Evolutionary conservation across 2,797 vertebrate species (phyloP).

Genomic region (Cyclura pinguis): DNA sequence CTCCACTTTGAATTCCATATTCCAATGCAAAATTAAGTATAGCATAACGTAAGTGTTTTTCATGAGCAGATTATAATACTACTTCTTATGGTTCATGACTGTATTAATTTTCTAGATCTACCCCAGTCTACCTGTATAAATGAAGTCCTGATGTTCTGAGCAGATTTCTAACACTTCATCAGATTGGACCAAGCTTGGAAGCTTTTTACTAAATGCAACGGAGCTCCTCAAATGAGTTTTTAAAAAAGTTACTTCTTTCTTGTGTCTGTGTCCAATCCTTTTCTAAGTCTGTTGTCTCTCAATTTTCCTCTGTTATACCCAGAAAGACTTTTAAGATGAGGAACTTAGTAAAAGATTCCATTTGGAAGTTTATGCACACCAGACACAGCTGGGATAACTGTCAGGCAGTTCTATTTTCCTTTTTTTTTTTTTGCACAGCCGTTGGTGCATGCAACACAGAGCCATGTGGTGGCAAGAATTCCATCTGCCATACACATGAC

Average conservation of each 20-base stretch:
- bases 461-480: slow-evolving; percentile 40
- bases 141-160: slow-evolving; percentile 29
- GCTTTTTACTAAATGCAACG: slow-evolving; percentile 33
- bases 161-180: slow-evolving; percentile 64
- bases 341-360: slow-evolving; percentile 53
- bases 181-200: slow-evolving; percentile 41
- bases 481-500: slow-evolving; percentile 66
- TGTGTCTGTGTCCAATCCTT: slow-evolving; percentile 40
- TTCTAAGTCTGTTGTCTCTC: slow-evolving; percentile 68
- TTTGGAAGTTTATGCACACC: background rate
- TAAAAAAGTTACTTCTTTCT: slow-evolving; percentile 16
- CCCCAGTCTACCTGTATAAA: background rate
- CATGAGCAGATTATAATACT: background rate
- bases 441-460: slow-evolving; percentile 31
- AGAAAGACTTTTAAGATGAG: slow-evolving; percentile 57
- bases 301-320: slow-evolving; percentile 37
- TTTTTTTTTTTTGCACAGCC: slow-evolving; percentile 31
- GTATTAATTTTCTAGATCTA: background rate
- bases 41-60: background rate
- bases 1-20: background rate
- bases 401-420: background rate
- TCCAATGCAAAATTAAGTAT: background rate
- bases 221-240: slow-evolving; percentile 29
- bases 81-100: background rate
- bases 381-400: slow-evolving; percentile 40